Base-by-base conservation (phyloP, 2,888 invertebrate species). In the Pseudolycoriella hygida region DNA sequence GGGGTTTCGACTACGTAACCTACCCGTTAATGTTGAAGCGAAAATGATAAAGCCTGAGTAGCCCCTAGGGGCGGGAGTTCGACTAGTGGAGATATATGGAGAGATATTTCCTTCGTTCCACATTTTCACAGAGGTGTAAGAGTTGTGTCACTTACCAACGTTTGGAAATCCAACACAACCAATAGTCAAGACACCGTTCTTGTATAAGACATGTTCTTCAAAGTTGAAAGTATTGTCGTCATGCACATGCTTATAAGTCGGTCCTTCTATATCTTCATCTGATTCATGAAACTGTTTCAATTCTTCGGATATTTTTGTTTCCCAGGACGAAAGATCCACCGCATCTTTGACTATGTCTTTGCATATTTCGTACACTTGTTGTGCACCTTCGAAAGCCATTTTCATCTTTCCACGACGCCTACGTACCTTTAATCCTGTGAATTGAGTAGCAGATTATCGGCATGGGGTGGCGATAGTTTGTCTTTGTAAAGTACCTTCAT, bases 101-200 rank as follows among this genome's bases (percentile, higher is more conserved):
- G n/a, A n/a, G n/a, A n/a, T n/a, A n/a, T n/a, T n/a, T n/a, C n/a
- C n/a, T n/a, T n/a, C n/a, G n/a, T n/a, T n/a, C n/a, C n/a, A n/a
- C n/a, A n/a, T n/a, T n/a, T n/a, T n/a, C n/a, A n/a, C n/a, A n/a
- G n/a, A n/a, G n/a, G n/a, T n/a, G n/a, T n/a, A n/a, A n/a, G n/a
- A n/a, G n/a, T n/a, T n/a, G n/a, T n/a, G n/a, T n/a, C n/a, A n/a
- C n/a, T n/a, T n/a, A 40, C 94, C 94, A 17, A 92, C 94, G 66
- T 96, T 96, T 5, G 94, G 94, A 57, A 88, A 89, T 0, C 94
- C 94, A 48, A 90, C 72, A 57, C 89, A 90, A 1, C 94, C 94
- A 46, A 96, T 75, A 0, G 92, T 92, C 2, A 94, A 62, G 2
- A 87, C 66, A 0, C 84, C 86, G 55, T 77, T 76, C 55, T 77